Evolutionary conservation across 2,888 invertebrate genomes (phyloP).

Genomic region (Polydrusus cervinus): DNA sequence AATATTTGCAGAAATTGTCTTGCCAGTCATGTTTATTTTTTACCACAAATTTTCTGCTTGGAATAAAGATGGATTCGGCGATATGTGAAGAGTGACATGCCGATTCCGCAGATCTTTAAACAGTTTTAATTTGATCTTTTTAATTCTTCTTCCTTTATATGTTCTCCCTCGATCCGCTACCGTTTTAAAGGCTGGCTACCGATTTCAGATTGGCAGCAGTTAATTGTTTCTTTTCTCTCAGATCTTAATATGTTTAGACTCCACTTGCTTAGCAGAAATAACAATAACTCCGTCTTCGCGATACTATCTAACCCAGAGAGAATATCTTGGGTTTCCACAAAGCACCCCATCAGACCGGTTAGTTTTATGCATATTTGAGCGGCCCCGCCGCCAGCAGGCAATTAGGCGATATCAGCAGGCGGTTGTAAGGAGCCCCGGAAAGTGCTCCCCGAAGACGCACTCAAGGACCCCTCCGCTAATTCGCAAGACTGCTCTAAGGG

Average conservation of each 20-base stretch:
- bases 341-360: constrained; percentile 63
- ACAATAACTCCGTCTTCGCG: constrained; percentile 21
- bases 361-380: constrained; percentile 66
- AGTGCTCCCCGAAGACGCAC: constrained; percentile 67
- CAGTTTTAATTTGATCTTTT: too few relatives aligned
- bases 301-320: constrained; percentile 31
- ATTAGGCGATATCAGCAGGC: constrained; percentile 53
- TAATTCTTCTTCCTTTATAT: too few relatives aligned
- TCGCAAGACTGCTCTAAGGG: constrained; percentile 50
- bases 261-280: constrained; percentile 6
- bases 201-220: neutral
- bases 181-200: too few relatives aligned
- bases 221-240: neutral
- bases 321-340: constrained; percentile 61
- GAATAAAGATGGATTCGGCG: too few relatives aligned
- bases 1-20: too few relatives aligned
- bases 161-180: too few relatives aligned
- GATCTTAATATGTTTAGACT: neutral
- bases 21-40: too few relatives aligned
- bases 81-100: too few relatives aligned
- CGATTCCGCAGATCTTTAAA: too few relatives aligned
- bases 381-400: constrained; percentile 53
- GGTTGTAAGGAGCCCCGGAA: constrained; percentile 67
- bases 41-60: too few relatives aligned
- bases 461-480: constrained; percentile 61